Conservation (phyloP, 2,797 vertebrate species). For the Gadopsis marmoratus region DNA sequence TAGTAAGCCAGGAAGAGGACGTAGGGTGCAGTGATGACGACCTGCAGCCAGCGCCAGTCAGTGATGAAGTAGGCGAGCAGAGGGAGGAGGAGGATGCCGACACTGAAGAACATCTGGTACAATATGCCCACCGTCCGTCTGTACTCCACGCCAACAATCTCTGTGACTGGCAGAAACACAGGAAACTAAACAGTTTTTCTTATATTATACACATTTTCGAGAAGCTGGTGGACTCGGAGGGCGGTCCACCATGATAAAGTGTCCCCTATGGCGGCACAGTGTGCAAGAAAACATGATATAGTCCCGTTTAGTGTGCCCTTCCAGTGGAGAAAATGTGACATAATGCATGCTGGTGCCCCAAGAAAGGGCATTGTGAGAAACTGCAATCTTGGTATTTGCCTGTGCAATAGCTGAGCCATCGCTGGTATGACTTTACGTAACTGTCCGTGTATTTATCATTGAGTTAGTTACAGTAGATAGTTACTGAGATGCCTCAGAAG, state of each 20-base stretch:
- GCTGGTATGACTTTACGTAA: not conserved
- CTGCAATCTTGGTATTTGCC: not conserved
- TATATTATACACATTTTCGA: not conserved
- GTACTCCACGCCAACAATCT: conserved; percentile 91
- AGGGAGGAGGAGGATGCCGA: conserved; percentile 89
- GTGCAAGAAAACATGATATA: no score
- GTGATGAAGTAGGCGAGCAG: conserved; percentile 89
- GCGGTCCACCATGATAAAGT: no score
- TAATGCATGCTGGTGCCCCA: no score
- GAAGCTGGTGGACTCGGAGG: no score
- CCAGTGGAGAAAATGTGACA: no score
- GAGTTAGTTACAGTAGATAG: not conserved
- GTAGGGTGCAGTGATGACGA: conserved; percentile 88
- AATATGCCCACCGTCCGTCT: conserved; percentile 88
- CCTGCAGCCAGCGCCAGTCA: conserved; percentile 91
- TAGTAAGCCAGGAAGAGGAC: conserved; percentile 90
- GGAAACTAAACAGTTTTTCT: not conserved
- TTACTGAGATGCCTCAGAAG: not conserved
- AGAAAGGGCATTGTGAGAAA: not conserved
- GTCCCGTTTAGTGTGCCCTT: no score
- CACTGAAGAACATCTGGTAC: conserved; percentile 91
- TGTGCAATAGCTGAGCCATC: not conserved
- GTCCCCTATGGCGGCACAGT: no score
- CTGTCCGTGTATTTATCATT: not conserved
- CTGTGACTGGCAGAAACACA: conserved; percentile 84